Conservation (phyloP, 2,113 vertebrate species). For the Heterotis niloticus region DNA sequence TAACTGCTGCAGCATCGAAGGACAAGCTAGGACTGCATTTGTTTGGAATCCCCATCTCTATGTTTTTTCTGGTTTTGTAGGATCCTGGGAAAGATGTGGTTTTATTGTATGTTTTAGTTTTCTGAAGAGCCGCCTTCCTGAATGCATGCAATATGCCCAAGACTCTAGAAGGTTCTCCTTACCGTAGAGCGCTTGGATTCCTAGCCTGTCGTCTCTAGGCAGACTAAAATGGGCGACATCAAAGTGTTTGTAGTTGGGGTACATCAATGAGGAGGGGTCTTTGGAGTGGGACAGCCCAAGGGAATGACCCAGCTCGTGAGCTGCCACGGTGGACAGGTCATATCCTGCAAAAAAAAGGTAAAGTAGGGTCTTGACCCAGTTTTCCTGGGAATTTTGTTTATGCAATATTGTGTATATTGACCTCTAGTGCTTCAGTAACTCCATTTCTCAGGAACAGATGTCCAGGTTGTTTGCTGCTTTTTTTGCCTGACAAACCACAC, state of each 20-base stretch:
- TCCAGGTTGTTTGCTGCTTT: no score
- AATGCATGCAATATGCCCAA: neutral
- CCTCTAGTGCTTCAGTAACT: no score
- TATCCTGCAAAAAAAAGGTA: slow-evolving; percentile 51
- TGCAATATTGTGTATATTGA: no score
- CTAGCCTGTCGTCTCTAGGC: slow-evolving; percentile 60
- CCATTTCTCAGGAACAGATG: no score
- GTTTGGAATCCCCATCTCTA: slow-evolving; percentile 25
- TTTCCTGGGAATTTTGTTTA: no score
- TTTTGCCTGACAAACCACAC: neutral
- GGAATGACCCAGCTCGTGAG: slow-evolving; percentile 68
- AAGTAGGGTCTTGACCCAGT: neutral
- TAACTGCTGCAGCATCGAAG: slow-evolving; percentile 55
- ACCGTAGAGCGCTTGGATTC: slow-evolving; percentile 64
- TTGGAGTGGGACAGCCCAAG: slow-evolving; percentile 66
- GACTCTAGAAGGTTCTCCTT: slow-evolving; percentile 32
- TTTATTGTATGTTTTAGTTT: neutral
- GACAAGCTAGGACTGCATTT: slow-evolving; percentile 51
- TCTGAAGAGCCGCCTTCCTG: neutral
- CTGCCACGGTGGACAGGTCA: slow-evolving; percentile 61
- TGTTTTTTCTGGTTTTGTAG: slow-evolving; percentile 34
- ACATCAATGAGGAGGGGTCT: slow-evolving; percentile 65
- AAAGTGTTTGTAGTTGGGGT: slow-evolving; percentile 65
- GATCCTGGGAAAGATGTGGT: slow-evolving; percentile 39
- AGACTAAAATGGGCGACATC: slow-evolving; percentile 57